These are phyloP conservation scores for Microctenopoma lineatum DNA, from an alignment of 2,797 vertebrate genomes.

Conservation along the genomic window DNA sequence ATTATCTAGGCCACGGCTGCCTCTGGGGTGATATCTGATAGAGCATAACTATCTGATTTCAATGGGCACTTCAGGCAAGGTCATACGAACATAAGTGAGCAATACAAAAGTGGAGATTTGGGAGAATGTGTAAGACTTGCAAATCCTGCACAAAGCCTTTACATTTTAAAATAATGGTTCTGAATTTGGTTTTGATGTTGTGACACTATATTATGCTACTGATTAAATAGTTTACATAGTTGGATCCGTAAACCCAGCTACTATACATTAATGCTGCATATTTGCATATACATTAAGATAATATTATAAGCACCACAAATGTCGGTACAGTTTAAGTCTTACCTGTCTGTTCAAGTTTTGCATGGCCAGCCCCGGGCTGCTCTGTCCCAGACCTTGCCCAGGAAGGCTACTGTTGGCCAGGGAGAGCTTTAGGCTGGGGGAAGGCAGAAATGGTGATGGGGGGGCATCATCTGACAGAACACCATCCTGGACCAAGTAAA, in stretches of 20 bases:
- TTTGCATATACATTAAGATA: no score
- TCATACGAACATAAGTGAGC: constrained; percentile 48
- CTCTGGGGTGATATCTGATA: constrained; percentile 60
- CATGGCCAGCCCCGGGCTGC: constrained; percentile 97
- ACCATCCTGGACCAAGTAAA: constrained; percentile 87
- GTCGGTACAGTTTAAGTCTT: constrained; percentile 23
- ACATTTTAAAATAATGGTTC: constrained; percentile 1
- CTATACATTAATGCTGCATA: background rate
- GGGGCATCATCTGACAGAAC: constrained; percentile 95
- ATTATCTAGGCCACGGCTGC: constrained; percentile 61
- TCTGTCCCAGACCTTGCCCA: constrained; percentile 95
- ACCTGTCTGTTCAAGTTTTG: constrained; percentile 99
- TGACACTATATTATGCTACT: background rate
- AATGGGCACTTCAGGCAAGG: constrained; percentile 67
- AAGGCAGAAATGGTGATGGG: constrained; percentile 99
- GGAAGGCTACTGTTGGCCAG: constrained; percentile 97
- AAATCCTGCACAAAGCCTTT: constrained; percentile 8
- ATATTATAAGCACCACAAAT: no score
- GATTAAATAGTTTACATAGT: background rate
- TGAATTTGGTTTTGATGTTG: background rate
- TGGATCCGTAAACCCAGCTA: background rate
- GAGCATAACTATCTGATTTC: constrained; percentile 62
- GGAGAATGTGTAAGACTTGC: background rate
- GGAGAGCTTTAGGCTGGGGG: constrained; percentile 98
- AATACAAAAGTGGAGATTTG: constrained; percentile 35